Evolutionary conservation across 2,888 invertebrate species (phyloP).

Genomic region (Caenorhabditis sp.): DNA sequence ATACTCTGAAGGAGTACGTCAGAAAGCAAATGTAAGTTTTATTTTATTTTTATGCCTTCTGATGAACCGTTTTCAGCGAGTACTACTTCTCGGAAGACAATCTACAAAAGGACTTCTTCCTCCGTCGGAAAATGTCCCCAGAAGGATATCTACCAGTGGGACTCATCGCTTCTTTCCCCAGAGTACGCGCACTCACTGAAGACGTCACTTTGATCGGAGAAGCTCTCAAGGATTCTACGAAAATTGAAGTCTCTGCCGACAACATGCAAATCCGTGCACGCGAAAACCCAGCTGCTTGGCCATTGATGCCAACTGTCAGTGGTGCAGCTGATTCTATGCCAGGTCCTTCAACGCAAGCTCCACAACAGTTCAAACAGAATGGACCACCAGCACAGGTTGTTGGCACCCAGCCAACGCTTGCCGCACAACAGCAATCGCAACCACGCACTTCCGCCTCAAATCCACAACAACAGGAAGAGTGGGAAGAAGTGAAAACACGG

Average conservation of each 20-base stretch:
- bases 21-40: constrained; percentile 82
- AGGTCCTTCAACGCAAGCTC: constrained; percentile 32
- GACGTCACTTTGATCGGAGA: constrained; percentile 91
- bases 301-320: constrained; percentile 84
- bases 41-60: background rate
- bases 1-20: constrained; percentile 81
- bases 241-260: constrained; percentile 83
- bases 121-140: constrained; percentile 95
- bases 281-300: constrained; percentile 91
- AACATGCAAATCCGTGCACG: constrained; percentile 84
- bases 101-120: constrained; percentile 94
- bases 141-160: constrained; percentile 95
- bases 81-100: constrained; percentile 99
- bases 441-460: constrained; percentile 28
- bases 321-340: constrained; percentile 59
- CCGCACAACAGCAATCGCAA: constrained; percentile 30
- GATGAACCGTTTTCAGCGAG: constrained; percentile 88
- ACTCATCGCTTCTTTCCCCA: constrained; percentile 95
- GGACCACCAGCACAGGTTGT: constrained; percentile 26
- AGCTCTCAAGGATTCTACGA: constrained; percentile 91
- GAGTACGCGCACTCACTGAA: constrained; percentile 92
- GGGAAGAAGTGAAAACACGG: constrained; percentile 75
- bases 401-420: background rate
- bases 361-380: constrained; percentile 37
- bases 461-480: constrained; percentile 50